These are phyloP conservation scores for Camponotus fellah DNA, from an alignment of 2,888 invertebrate species.

Conservation along the genomic window DNA sequence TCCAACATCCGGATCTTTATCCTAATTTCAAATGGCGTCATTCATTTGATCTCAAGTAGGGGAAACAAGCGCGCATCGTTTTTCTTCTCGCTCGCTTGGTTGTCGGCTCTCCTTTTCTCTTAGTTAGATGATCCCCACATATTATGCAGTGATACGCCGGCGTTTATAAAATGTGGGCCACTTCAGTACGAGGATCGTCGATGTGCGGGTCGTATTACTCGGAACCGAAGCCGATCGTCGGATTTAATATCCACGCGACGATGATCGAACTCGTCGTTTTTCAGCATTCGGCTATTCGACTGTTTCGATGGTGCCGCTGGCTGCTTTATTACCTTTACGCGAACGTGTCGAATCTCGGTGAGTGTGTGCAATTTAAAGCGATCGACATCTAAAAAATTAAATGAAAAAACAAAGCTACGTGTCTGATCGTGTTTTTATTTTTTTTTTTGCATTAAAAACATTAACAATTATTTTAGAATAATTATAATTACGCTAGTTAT, in stretches of 20 bases:
- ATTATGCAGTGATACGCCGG: conserved; percentile 67
- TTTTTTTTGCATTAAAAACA: not conserved
- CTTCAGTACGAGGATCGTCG: conserved; percentile 71
- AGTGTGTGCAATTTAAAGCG: conserved; percentile 63
- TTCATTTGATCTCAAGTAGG: conserved; percentile 66
- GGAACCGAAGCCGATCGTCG: conserved; percentile 37
- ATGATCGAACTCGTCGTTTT: conserved; percentile 54
- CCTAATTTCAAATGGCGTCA: conserved; percentile 77
- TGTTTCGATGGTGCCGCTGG: conserved; percentile 72
- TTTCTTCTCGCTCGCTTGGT: conserved; percentile 47
- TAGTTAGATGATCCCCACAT: conserved; percentile 54
- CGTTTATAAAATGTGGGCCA: conserved; percentile 76
- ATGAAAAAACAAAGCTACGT: not conserved
- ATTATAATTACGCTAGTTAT: not conserved
- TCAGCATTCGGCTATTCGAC: conserved; percentile 49
- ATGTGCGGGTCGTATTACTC: conserved; percentile 65
- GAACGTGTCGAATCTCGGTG: conserved; percentile 75
- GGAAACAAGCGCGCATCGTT: conserved; percentile 31
- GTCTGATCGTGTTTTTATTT: not conserved
- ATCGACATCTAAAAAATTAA: not conserved
- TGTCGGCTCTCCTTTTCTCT: conserved; percentile 52
- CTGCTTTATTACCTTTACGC: conserved; percentile 74
- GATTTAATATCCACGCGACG: not conserved
- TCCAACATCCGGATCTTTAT: conserved; percentile 69
- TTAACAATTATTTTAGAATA: not conserved